Percentiles rank a stretch among this genome's conserved stretches.
Conservation (phyloP, 2,113 vertebrate genomes). For the Danio rerio region DNA sequence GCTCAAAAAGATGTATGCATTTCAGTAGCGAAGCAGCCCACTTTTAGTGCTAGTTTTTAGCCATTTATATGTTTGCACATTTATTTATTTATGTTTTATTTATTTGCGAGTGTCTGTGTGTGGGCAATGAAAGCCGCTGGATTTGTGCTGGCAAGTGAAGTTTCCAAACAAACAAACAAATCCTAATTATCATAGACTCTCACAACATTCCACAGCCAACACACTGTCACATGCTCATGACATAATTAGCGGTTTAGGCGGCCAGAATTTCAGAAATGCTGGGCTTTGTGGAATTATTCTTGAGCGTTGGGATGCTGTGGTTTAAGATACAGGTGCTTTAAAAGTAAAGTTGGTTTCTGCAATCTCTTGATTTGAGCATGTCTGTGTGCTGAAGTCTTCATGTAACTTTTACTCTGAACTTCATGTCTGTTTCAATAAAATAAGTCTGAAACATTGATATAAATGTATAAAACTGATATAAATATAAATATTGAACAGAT, state of each 20-base stretch:
- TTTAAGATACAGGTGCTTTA: background rate
- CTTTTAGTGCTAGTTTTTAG: constrained; percentile 6
- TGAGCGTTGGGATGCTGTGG: background rate
- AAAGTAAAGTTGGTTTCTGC: too few relatives aligned
- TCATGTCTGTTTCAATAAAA: too few relatives aligned
- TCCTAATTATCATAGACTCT: constrained; percentile 31
- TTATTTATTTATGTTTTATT: constrained; percentile 12
- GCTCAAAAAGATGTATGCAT: background rate
- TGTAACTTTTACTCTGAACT: too few relatives aligned
- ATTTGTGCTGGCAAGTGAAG: constrained; percentile 29
- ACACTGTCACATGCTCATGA: background rate
- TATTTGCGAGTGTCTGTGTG: constrained; percentile 23
- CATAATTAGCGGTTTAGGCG: background rate
- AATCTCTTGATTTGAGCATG: too few relatives aligned
- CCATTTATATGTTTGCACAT: background rate
- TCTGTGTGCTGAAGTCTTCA: too few relatives aligned
- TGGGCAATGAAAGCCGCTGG: constrained; percentile 17
- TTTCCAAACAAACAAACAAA: constrained; percentile 20
- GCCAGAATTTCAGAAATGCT: background rate
- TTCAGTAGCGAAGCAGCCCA: background rate
- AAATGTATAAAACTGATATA: too few relatives aligned
- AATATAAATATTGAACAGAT: too few relatives aligned
- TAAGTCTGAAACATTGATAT: too few relatives aligned
- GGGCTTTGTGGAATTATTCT: background rate
- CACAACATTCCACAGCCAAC: constrained; percentile 21